Base-by-base conservation (phyloP, 2,113 vertebrate genomes). In the Oenanthe melanoleuca region DNA sequence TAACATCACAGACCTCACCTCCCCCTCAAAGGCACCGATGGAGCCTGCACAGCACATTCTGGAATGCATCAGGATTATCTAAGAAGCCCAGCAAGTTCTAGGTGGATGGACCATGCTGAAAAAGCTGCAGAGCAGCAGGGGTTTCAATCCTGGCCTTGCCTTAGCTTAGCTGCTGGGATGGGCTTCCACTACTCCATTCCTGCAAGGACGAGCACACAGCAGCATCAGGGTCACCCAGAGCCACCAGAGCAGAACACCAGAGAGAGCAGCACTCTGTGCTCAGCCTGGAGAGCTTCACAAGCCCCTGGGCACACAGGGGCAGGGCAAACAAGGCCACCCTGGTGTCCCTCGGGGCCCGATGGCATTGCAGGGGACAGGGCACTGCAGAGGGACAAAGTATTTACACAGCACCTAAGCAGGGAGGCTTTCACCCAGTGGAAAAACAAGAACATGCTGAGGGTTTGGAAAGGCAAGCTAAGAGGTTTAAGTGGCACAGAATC, bases 21-120 rank as follows among this genome's bases (percentile, higher is more conserved):
- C 63, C 38, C 85, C 45, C 80, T 84, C 74, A 84, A 65, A 94
- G 84, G 69, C 87, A 83, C 50, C 1, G 0, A 52, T 2, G 7
- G 60, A 93, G 57, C 63, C 81, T 55, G 66, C 57, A 63, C 59
- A 83, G 89, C 56, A 75, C 88, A 80, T 74, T 89, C 80, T 18
- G 70, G 77, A 92, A 74, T 13, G 33, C 40, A 82, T 5, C 34
- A 59, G 28, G 65, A 56, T 73, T 88, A 72, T 75, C 91, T 87
- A 87, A 88, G 79, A 42, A 81, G 56, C n/a, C 70, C 89, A 80
- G 73, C 70, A 64, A 82, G 70, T 70, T 86, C 74, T 16, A 63
- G 71, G 64, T 34, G 80, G 86, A 59, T 6, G 33, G 29, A 45
- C 34, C 0, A 3, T 11, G 57, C 26, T 3, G 6, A 72, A 93